Evolutionary conservation across 2,888 invertebrate species (phyloP).

Genomic region (Sarcophaga carnaria): DNA sequence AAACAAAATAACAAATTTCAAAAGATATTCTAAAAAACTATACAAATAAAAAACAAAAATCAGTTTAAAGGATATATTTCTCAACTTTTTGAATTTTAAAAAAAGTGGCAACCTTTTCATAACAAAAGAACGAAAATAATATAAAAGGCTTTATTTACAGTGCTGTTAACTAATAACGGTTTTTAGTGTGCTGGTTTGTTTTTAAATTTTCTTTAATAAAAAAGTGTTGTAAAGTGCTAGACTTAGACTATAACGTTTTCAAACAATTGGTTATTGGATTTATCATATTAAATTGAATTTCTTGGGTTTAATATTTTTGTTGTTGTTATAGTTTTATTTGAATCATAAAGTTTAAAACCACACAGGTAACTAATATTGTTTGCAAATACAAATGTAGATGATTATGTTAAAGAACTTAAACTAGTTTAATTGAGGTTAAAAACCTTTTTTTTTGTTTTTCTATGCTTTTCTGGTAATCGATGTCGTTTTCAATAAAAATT

Average conservation of each 20-base stretch:
- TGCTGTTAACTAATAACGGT: constrained; percentile 52
- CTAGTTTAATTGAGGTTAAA: constrained; percentile 74
- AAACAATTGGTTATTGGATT: background rate
- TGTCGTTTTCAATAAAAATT: constrained; percentile 40
- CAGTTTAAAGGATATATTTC: constrained; percentile 22
- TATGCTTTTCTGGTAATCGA: constrained; percentile 15
- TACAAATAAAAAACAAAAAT: background rate
- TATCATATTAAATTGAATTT: background rate
- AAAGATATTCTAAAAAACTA: constrained; percentile 12
- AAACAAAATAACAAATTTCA: background rate
- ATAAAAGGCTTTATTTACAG: constrained; percentile 30
- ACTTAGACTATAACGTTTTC: background rate
- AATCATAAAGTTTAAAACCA: constrained; percentile 65
- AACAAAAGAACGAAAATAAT: constrained; percentile 7
- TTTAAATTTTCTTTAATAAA: constrained; percentile 1
- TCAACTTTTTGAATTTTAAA: constrained; percentile 11
- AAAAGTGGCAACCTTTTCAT: constrained; percentile 53
- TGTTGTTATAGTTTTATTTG: constrained; percentile 5
- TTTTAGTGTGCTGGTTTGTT: background rate
- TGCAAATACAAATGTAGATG: constrained; percentile 28
- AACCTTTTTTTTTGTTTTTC: constrained; percentile 54
- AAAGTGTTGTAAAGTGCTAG: constrained; percentile 64
- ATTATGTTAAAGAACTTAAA: constrained; percentile 68
- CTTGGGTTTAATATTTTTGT: constrained; percentile 21
- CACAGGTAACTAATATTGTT: constrained; percentile 70